Evolutionary conservation across 1,140 invertebrate species (phyloP).

Genomic region (Cataglyphis hispanica): DNA sequence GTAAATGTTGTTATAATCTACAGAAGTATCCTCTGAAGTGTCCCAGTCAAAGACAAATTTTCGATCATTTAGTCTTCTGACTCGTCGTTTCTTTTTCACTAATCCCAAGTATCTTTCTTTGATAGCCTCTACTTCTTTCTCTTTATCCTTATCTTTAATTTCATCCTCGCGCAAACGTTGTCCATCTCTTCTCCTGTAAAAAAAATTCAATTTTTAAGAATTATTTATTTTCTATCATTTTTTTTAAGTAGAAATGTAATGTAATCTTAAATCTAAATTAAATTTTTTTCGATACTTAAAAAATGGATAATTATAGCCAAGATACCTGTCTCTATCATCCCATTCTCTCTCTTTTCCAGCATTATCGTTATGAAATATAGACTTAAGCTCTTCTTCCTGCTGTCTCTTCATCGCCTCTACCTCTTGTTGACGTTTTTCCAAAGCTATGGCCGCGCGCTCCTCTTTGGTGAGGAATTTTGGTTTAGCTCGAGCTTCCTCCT

Average conservation of each 20-base stretch:
- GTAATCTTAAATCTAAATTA: too few relatives aligned
- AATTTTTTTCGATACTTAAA: too few relatives aligned
- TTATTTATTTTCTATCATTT: too few relatives aligned
- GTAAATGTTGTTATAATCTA: slow-evolving; percentile 99
- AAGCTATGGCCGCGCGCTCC: slow-evolving; percentile 95
- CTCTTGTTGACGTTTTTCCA: slow-evolving; percentile 95
- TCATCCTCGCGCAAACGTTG: slow-evolving; percentile 86
- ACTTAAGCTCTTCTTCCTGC: slow-evolving; percentile 91
- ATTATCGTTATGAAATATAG: slow-evolving; percentile 74
- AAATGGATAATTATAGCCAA: background rate
- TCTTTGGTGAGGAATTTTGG: slow-evolving; percentile 99
- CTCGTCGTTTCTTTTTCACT: slow-evolving; percentile 96
- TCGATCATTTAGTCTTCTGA: slow-evolving; percentile 97
- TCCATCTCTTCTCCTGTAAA: slow-evolving; percentile 78
- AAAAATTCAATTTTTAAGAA: background rate
- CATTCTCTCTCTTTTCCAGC: slow-evolving; percentile 80
- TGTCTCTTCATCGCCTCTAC: slow-evolving; percentile 90
- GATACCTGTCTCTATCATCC: slow-evolving; percentile 83
- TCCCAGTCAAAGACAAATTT: slow-evolving; percentile 99
- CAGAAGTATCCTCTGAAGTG: slow-evolving; percentile 98
- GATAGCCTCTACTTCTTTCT: slow-evolving; percentile 96
- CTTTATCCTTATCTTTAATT: slow-evolving; percentile 94
- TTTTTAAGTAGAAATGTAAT: too few relatives aligned
- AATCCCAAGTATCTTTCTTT: slow-evolving; percentile 98
- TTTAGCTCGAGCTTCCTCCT: slow-evolving; percentile 96